Conservation (phyloP, 2,888 invertebrate species). For the Napeogenes sylphis region DNA sequence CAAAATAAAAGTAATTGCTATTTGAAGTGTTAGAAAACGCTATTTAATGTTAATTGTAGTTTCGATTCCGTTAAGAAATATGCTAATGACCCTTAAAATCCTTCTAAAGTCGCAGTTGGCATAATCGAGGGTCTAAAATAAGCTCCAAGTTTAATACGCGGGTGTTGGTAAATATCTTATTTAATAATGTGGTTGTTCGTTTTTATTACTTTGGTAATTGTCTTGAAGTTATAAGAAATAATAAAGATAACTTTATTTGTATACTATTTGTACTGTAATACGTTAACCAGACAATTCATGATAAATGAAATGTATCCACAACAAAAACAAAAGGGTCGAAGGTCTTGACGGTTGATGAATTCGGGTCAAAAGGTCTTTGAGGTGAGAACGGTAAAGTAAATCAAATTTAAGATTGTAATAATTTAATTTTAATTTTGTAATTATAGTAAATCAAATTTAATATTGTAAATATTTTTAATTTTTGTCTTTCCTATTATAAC, state of each 20-base stretch:
- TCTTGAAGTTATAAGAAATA: background rate
- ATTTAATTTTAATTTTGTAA: too few species aligned
- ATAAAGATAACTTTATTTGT: background rate
- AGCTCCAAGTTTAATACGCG: background rate
- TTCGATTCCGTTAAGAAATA: constrained; percentile 23
- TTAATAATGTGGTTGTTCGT: background rate
- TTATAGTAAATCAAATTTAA: too few species aligned
- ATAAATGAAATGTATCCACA: constrained; percentile 34
- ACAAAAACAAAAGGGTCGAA: constrained; percentile 27
- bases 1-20: background rate
- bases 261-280: background rate
- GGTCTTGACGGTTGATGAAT: constrained; percentile 60
- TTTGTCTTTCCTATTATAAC: too few species aligned
- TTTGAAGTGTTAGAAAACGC: constrained; percentile 14
- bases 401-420: too few species aligned
- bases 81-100: constrained; percentile 21
- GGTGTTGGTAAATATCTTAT: background rate
- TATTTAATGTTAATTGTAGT: constrained; percentile 26
- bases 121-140: constrained; percentile 26
- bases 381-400: constrained; percentile 33
- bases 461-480: too few species aligned
- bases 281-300: background rate
- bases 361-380: constrained; percentile 42
- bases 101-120: constrained; percentile 25
- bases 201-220: background rate